Percentiles rank a stretch among this genome's conserved stretches.
These are phyloP conservation scores for Gymnocephalus cernua DNA, from an alignment of 2,113 vertebrate genomes.

Conservation along the genomic window DNA sequence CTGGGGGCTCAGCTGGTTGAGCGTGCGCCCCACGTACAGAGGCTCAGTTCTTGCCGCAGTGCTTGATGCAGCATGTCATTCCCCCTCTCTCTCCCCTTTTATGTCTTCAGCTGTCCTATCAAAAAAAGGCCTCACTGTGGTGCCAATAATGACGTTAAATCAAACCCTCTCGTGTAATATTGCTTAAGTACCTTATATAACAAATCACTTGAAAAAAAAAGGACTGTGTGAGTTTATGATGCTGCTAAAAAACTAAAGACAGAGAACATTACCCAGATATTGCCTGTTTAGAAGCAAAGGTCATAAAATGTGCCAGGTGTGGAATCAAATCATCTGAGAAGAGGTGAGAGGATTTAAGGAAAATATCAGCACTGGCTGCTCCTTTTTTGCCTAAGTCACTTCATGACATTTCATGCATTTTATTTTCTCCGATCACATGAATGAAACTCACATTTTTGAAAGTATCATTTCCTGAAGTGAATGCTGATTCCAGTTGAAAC, in stretches of 20 bases:
- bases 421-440: conserved; percentile 44
- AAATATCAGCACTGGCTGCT: conserved; percentile 52
- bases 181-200: conserved; percentile 13
- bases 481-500: conserved; percentile 41
- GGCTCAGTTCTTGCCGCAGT: too few relatives aligned
- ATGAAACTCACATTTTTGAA: conserved; percentile 40
- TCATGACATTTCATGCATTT: conserved; percentile 54
- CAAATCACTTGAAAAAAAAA: conserved; percentile 41
- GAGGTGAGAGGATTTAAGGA: conserved; percentile 66
- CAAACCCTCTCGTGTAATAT: too few relatives aligned
- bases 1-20: too few relatives aligned
- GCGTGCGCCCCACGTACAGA: too few relatives aligned
- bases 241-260: conserved; percentile 55
- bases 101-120: too few relatives aligned
- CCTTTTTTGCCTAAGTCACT: conserved; percentile 59
- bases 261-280: conserved; percentile 54
- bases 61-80: too few relatives aligned
- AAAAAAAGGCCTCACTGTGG: too few relatives aligned
- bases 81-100: too few relatives aligned
- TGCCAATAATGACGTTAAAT: too few relatives aligned
- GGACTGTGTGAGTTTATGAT: conserved; percentile 53
- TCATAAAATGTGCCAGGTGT: conserved; percentile 75
- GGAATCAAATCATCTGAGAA: conserved; percentile 73
- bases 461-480: conserved; percentile 36
- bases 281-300: conserved; percentile 65